phyloP scores from a whole-genome alignment of 35 echinoderm and acorn worm species.

The Apostichopus californicus region DNA sequence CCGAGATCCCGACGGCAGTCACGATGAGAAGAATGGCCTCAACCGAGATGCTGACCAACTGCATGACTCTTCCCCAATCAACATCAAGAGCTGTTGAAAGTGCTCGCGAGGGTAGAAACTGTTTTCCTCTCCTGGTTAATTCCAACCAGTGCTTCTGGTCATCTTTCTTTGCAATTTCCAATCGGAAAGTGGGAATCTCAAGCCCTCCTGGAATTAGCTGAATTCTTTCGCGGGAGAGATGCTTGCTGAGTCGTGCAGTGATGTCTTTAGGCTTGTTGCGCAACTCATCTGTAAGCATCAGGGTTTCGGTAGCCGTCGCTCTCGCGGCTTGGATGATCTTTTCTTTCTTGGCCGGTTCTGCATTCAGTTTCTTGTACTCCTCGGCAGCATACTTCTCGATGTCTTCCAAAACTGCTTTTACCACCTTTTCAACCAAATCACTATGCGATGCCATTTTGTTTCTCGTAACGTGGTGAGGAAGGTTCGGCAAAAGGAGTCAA shows the following conservation, averaged over 20 bases:
- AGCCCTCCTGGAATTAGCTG: constrained; percentile 49
- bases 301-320: constrained; percentile 43
- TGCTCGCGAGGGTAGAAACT: neutral
- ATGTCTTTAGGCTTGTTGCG: constrained; percentile 11
- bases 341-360: constrained; percentile 36
- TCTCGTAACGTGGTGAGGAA: too few relatives aligned
- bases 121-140: constrained; percentile 25
- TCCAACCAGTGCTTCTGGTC: neutral
- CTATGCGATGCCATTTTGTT: constrained; percentile 53
- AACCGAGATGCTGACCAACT: neutral
- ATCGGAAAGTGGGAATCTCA: constrained; percentile 48
- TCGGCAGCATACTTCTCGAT: constrained; percentile 51
- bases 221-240: constrained; percentile 46
- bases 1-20: constrained; percentile 39
- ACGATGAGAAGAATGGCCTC: constrained; percentile 20
- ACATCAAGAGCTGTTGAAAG: neutral
- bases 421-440: constrained; percentile 52
- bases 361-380: constrained; percentile 51
- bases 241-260: constrained; percentile 28
- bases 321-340: constrained; percentile 49
- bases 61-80: constrained; percentile 30
- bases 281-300: constrained; percentile 41
- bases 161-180: constrained; percentile 35
- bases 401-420: constrained; percentile 38
- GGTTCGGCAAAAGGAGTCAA: too few relatives aligned